Percentiles rank a stretch among this genome's conserved stretches.
These are phyloP conservation scores for Zoroaster sp. DNA, from an alignment of 53 echinoderm and acorn worm genomes.

Conservation along the genomic window DNA sequence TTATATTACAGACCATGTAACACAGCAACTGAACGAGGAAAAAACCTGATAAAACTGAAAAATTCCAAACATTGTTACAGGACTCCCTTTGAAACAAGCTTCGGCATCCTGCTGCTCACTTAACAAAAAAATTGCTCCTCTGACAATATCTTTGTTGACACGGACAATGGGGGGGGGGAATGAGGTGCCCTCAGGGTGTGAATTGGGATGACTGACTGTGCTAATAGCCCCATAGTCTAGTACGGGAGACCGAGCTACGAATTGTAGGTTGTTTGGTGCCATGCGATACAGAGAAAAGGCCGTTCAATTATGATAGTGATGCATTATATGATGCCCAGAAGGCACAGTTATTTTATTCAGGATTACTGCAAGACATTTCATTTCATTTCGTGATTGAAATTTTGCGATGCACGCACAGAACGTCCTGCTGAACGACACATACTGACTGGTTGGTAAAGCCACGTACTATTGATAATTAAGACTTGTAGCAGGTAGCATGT, in stretches of 20 bases:
- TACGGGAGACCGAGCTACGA: not conserved
- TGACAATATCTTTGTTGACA: slow-evolving; percentile 5
- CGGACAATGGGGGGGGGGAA: not conserved
- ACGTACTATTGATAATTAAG: no score
- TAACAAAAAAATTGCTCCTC: not conserved
- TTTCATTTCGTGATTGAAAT: not conserved
- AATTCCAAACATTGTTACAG: not conserved
- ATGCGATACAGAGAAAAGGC: not conserved
- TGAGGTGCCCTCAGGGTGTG: not conserved
- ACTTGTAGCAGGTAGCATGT: no score
- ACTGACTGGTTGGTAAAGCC: no score
- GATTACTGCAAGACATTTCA: not conserved
- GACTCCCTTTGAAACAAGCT: not conserved
- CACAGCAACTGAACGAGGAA: no score
- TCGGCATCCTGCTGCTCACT: not conserved
- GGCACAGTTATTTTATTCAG: not conserved
- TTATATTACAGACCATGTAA: no score
- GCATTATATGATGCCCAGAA: slow-evolving; percentile 12
- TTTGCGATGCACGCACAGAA: not conserved
- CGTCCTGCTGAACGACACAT: no score
- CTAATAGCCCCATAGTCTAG: not conserved
- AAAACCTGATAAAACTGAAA: not conserved
- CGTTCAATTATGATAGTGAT: not conserved
- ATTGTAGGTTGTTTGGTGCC: not conserved
- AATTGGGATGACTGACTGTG: not conserved